Base-by-base conservation (phyloP, 2,113 vertebrate species). In the Xiphophorus maculatus region DNA sequence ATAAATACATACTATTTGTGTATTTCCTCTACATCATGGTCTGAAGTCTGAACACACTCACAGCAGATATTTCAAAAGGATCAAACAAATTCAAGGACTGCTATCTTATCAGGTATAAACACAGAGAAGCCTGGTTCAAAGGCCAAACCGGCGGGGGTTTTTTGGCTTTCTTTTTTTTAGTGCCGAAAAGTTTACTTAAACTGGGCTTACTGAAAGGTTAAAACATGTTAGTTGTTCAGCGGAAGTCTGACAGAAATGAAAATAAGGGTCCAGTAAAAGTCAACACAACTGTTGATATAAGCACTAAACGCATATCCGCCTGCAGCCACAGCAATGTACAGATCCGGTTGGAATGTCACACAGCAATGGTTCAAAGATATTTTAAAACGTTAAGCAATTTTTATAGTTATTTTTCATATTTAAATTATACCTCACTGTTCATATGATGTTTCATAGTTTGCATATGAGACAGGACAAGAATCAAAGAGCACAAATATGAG, bases 51-150 rank as follows among this genome's bases (percentile, higher is more conserved):
- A 44, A 17, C 13, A 84, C 2, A 2, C 82, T 54, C 90, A 76
- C 66, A 15, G 30, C 68, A 69, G 62, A n/a, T 62, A 37, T 66
- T 33, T 14, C 72, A 68, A 73, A 66, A 51, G 13, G 22, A 81
- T 54, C 58, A 82, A 60, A 75, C 65, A 74, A 58, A 73, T 69
- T 76, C 19, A n/a, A 42, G 37, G 40, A 30, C 2, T 71, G 40
- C 4, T 11, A 8, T 77, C 66, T 87, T 84, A 89, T 84, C 85
- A 69, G 44, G 35, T 73, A 27, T 67, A 77, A 80, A 84, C 79
- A 77, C 13, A 76, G 69, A 48, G 63, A 71, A 80, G 44, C 30
- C 1, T 15, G 61, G 84, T 80, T 74, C 74, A 84, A 89, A 81
- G 87, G 73, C 72, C 71, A 79, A 10, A 51, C 3, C 62, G 19